phyloP scores from a whole-genome alignment of 2,888 invertebrate species.

The Spatulosminthurus flaviceps region DNA sequence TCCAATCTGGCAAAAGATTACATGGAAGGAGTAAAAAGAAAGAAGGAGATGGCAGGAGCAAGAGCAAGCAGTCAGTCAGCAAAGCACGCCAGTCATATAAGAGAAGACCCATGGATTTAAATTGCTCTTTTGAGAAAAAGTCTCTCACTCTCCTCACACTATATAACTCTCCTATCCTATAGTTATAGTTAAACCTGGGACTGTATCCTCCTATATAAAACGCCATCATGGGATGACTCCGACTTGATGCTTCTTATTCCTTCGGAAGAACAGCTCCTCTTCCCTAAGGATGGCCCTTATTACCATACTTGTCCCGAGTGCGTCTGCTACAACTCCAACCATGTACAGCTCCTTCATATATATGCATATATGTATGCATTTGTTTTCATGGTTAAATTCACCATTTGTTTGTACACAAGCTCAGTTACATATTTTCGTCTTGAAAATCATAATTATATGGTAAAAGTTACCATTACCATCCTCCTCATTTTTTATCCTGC shows the following conservation, averaged over 20 bases:
- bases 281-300: constrained; percentile 41
- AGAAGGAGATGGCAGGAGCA: constrained; percentile 22
- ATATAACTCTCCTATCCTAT: constrained; percentile 25
- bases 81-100: constrained; percentile 5
- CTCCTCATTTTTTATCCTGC: not conserved
- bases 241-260: constrained; percentile 26
- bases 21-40: constrained; percentile 20
- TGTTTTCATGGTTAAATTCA: no score
- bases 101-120: constrained; percentile 39
- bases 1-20: not conserved
- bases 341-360: not conserved
- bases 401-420: not conserved
- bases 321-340: not conserved
- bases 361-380: constrained; percentile 14
- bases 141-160: constrained; percentile 19
- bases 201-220: not conserved
- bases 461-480: constrained; percentile 16
- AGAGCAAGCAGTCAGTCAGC: constrained; percentile 3
- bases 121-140: constrained; percentile 43
- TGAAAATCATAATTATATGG: constrained; percentile 24
- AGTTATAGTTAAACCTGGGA: constrained; percentile 40
- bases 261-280: not conserved
- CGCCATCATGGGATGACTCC: constrained; percentile 18
- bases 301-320: constrained; percentile 38
- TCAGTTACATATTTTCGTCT: constrained; percentile 22